Evolutionary conservation across 2,797 vertebrate species (phyloP).

Genomic region (Ctenochaetus hawaiiensis): DNA sequence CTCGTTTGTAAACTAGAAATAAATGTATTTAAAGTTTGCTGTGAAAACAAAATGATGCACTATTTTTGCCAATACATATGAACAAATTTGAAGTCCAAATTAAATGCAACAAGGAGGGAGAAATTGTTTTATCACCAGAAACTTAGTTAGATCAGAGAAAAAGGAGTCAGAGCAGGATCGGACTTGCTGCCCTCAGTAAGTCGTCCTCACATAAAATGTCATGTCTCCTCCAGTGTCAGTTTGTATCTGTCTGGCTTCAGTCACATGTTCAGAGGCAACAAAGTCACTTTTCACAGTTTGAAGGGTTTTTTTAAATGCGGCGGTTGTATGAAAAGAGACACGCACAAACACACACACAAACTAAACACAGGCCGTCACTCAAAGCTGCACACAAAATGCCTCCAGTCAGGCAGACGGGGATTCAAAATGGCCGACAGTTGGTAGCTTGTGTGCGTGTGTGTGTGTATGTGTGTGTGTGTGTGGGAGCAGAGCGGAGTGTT

Average conservation of each 20-base stretch:
- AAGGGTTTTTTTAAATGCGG: slow-evolving; percentile 21
- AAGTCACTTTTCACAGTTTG: slow-evolving; percentile 54
- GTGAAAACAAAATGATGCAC: not conserved
- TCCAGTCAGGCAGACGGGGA: slow-evolving; percentile 69
- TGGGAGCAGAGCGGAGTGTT: slow-evolving; percentile 58
- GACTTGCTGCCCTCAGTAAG: not conserved
- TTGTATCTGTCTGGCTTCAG: slow-evolving; percentile 17
- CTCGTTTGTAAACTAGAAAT: not conserved
- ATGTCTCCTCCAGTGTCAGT: not conserved
- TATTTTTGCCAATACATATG: not conserved
- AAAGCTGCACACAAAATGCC: slow-evolving; percentile 73
- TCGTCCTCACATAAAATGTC: not conserved
- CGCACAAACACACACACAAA: slow-evolving; percentile 38
- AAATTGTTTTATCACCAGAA: not conserved
- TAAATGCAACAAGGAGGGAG: not conserved
- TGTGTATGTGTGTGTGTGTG: slow-evolving; percentile 20
- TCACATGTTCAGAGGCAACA: slow-evolving; percentile 35
- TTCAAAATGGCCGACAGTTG: slow-evolving; percentile 74
- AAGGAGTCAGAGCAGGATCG: not conserved
- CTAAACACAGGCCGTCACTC: slow-evolving; percentile 64
- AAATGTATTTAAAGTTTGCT: not conserved
- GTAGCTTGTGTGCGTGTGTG: slow-evolving; percentile 26
- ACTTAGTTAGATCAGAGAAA: not conserved
- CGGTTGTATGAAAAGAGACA: slow-evolving; percentile 31
- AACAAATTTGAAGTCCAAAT: not conserved